phyloP scores from a whole-genome alignment of 1,140 invertebrate species.

The Rhopalosiphum padi region DNA sequence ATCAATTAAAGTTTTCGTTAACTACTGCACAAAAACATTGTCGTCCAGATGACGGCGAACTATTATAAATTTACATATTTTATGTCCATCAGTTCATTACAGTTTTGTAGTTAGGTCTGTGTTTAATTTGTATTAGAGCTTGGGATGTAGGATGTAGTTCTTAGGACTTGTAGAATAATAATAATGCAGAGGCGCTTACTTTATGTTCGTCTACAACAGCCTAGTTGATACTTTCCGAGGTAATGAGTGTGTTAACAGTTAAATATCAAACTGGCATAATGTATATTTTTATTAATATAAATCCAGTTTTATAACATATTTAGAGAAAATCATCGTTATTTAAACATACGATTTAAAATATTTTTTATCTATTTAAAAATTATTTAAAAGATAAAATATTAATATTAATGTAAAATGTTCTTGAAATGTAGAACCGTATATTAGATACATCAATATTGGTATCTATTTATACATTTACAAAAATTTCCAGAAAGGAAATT shows the following conservation, averaged over 20 bases:
- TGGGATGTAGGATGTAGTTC: background rate
- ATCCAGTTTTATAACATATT: background rate
- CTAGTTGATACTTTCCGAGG: too few species aligned
- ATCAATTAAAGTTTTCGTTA: background rate
- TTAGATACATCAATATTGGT: background rate
- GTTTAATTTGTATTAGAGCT: background rate
- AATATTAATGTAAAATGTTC: background rate
- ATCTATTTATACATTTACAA: background rate
- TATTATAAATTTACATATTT: background rate
- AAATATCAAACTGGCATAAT: too few species aligned
- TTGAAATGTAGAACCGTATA: background rate
- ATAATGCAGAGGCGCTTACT: background rate
- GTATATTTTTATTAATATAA: too few species aligned
- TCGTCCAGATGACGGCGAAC: background rate
- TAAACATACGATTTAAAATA: background rate
- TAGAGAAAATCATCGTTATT: background rate
- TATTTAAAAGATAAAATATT: background rate
- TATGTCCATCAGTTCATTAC: background rate
- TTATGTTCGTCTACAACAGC: background rate
- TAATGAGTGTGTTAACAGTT: too few species aligned
- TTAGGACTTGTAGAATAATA: slow-evolving; percentile 35
- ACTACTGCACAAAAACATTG: background rate
- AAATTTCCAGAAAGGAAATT: background rate
- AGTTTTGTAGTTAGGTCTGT: background rate
- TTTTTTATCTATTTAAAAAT: background rate